Conservation (phyloP, 2,888 invertebrate genomes). For the Aromia moschata region DNA sequence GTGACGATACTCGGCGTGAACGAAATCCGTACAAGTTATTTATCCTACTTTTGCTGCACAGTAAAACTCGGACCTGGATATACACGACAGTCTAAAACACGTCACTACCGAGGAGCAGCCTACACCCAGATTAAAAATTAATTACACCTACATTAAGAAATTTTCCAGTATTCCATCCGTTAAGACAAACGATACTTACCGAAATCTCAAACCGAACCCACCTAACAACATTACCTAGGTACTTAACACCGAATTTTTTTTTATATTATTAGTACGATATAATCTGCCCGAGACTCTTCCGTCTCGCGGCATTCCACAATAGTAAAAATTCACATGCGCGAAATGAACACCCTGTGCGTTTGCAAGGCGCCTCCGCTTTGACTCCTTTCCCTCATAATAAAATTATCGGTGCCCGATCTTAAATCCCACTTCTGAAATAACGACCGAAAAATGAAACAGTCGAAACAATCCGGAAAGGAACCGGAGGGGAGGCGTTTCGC, state of each 20-base stretch:
- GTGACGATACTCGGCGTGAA: too few relatives aligned
- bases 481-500: conserved; percentile 10
- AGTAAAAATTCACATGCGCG: background rate
- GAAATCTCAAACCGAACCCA: conserved; percentile 13
- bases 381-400: too few relatives aligned
- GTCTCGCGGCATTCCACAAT: too few relatives aligned
- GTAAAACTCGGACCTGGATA: background rate
- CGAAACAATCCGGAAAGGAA: background rate
- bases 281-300: too few relatives aligned
- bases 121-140: background rate
- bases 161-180: too few relatives aligned
- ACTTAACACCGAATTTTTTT: conserved; percentile 2
- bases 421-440: background rate
- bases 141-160: too few relatives aligned
- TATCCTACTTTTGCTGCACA: background rate
- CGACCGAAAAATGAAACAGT: background rate
- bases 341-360: conserved; percentile 5
- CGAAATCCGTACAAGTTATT: background rate
- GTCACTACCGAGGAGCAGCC: background rate
- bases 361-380: conserved; percentile 14
- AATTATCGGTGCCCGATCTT: too few relatives aligned
- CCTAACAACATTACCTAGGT: conserved; percentile 11
- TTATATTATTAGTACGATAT: background rate
- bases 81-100: background rate
- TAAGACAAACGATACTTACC: background rate